Evolutionary conservation across 2,797 vertebrate species (phyloP).

Genomic region (Ctenopoma multispine): DNA sequence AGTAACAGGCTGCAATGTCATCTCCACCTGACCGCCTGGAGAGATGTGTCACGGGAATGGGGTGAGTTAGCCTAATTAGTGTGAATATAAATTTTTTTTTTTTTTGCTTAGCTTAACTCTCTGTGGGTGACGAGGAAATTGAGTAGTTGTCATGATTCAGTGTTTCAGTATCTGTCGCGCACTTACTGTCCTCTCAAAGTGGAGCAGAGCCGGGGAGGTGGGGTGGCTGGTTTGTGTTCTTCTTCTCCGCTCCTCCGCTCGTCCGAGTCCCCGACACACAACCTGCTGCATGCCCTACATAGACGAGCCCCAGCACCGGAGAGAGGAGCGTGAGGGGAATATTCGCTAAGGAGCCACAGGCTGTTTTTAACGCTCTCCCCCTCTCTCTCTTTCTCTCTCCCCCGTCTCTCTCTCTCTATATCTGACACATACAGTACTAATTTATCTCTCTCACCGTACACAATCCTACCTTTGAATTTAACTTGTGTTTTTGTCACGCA

Average conservation of each 20-base stretch:
- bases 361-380: conserved; percentile 62
- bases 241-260: conserved; percentile 33
- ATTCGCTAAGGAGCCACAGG: conserved; percentile 75
- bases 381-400: conserved; percentile 11
- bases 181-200: conserved; percentile 64
- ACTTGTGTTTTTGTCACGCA: conserved; percentile 49
- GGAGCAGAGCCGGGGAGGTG: conserved; percentile 53
- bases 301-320: conserved; percentile 56
- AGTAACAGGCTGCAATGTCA: conserved; percentile 91
- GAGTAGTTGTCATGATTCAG: conserved; percentile 26
- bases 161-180: conserved; percentile 37
- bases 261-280: conserved; percentile 72
- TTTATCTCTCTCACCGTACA: conserved; percentile 22
- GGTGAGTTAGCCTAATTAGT: conserved; percentile 84
- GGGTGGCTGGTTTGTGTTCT: conserved; percentile 32
- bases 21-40: conserved; percentile 88
- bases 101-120: neutral
- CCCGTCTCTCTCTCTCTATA: neutral
- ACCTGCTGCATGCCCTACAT: conserved; percentile 83
- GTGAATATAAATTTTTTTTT: neutral
- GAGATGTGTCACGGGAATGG: conserved; percentile 93
- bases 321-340: conserved; percentile 75
- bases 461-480: conserved; percentile 47
- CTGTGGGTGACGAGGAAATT: conserved; percentile 23
- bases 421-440: conserved; percentile 12